These are phyloP conservation scores for Leptothorax acervorum DNA, from an alignment of 2,888 invertebrate genomes.

Conservation along the genomic window DNA sequence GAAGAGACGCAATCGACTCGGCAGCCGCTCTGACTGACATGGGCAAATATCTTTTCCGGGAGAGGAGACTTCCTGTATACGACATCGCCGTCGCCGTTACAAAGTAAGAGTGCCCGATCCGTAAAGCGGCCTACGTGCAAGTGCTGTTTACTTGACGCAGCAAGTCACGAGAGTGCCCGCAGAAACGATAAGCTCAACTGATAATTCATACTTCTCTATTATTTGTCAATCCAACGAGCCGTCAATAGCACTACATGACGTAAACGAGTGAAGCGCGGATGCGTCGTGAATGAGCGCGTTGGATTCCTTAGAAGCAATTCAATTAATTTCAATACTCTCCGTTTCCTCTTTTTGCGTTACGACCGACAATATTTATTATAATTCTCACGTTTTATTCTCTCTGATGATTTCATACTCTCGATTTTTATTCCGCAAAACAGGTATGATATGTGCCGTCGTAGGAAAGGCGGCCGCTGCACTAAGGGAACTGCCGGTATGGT, in stretches of 20 bases:
- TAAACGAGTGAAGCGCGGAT: conserved; percentile 10
- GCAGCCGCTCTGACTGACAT: conserved; percentile 98
- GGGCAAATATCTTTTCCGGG: conserved; percentile 98
- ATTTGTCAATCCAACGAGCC: conserved; percentile 24
- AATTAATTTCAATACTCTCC: conserved; percentile 14
- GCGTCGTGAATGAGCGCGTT: not conserved
- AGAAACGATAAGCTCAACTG: conserved; percentile 8
- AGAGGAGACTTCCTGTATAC: conserved; percentile 96
- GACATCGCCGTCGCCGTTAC: conserved; percentile 98
- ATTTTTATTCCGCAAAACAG: conserved; percentile 88
- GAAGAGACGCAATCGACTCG: conserved; percentile 97
- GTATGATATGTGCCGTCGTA: conserved; percentile 99
- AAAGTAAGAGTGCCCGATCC: conserved; percentile 90
- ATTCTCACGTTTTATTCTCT: conserved; percentile 44
- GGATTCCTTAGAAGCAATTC: conserved; percentile 11
- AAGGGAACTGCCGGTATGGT: conserved; percentile 99
- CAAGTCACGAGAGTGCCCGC: conserved; percentile 11
- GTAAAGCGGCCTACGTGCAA: conserved; percentile 30
- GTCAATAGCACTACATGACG: not conserved
- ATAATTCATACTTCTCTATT: not conserved
- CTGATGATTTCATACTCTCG: conserved; percentile 82
- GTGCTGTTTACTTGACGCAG: not conserved
- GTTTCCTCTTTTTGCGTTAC: conserved; percentile 12
- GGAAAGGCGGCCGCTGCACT: conserved; percentile 98
- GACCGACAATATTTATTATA: conserved; percentile 29